phyloP scores from a whole-genome alignment of 2,888 invertebrate species.

The Catonia carolina region DNA sequence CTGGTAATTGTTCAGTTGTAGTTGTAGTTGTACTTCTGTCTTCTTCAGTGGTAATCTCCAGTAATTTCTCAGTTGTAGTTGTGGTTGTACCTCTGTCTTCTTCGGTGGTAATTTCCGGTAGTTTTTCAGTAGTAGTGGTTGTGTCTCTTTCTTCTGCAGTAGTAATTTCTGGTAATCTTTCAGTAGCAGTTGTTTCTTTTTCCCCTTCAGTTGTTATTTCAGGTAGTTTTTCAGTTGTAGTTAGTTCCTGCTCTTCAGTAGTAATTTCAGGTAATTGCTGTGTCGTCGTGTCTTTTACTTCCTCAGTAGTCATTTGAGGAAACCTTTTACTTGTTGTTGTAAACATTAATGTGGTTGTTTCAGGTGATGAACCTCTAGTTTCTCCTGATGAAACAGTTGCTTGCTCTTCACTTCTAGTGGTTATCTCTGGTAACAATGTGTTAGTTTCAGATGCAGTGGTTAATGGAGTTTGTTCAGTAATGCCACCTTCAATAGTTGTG shows the following conservation, averaged over 20 bases:
- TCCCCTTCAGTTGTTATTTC: slow-evolving; percentile 29
- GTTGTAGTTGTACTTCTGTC: neutral
- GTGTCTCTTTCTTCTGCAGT: slow-evolving; percentile 3
- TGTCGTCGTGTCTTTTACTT: neutral
- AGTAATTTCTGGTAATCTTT: slow-evolving; percentile 1
- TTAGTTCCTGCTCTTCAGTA: neutral
- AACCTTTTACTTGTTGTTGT: neutral
- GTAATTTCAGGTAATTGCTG: neutral
- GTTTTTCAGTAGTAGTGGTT: neutral
- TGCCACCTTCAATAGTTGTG: too few species aligned
- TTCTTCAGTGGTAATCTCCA: slow-evolving; percentile 4
- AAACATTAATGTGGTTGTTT: neutral
- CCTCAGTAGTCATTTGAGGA: neutral
- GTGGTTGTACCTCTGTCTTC: too few species aligned
- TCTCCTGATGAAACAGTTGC: slow-evolving; percentile 6
- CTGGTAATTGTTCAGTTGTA: neutral
- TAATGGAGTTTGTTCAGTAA: too few species aligned
- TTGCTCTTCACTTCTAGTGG: slow-evolving; percentile 8
- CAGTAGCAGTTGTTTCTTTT: slow-evolving; percentile 6
- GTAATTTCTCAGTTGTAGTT: neutral
- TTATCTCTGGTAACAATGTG: slow-evolving; percentile 7
- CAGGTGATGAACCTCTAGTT: neutral
- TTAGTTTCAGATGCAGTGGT: neutral
- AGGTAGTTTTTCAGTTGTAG: slow-evolving; percentile 3
- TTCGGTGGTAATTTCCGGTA: slow-evolving; percentile 12